Conservation (phyloP, 53 echinoderm and acorn worm species). For the Arbacia lixula region DNA sequence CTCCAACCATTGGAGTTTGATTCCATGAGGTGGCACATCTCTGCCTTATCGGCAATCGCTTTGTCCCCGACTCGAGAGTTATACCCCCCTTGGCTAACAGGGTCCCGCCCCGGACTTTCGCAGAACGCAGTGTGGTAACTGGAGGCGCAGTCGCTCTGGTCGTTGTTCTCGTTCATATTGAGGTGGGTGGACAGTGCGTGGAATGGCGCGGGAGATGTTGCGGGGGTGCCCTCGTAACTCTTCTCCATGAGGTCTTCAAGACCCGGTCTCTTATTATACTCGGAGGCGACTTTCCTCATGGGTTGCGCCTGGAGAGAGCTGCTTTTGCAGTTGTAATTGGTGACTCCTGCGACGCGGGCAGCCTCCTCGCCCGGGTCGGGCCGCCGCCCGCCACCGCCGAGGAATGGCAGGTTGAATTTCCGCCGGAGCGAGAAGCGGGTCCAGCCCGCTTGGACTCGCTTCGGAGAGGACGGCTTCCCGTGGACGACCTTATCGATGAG, state of each 20-base stretch:
- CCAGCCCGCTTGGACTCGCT: constrained; percentile 37
- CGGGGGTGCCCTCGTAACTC: background rate
- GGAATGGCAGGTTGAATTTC: constrained; percentile 13
- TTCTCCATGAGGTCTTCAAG: background rate
- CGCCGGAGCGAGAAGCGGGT: constrained; percentile 29
- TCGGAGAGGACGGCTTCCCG: constrained; percentile 25
- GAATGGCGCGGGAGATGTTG: background rate
- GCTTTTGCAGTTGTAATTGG: background rate
- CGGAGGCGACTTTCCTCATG: background rate
- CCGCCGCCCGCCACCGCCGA: background rate
- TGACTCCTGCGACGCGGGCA: background rate
- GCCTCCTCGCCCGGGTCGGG: constrained; percentile 7
- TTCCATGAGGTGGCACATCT: constrained; percentile 37
- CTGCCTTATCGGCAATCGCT: constrained; percentile 18
- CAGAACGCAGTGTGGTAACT: constrained; percentile 24
- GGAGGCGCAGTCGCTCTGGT: background rate
- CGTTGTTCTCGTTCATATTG: constrained; percentile 15
- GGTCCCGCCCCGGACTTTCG: background rate
- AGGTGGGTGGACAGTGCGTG: background rate
- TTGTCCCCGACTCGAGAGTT: constrained; percentile 23
- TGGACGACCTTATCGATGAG: constrained; percentile 62
- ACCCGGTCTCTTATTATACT: background rate
- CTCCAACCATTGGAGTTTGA: background rate
- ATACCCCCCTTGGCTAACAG: background rate
- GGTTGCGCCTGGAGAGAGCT: background rate